phyloP scores from a whole-genome alignment of 2,888 invertebrate genomes.

The Ptilodon capucinus region DNA sequence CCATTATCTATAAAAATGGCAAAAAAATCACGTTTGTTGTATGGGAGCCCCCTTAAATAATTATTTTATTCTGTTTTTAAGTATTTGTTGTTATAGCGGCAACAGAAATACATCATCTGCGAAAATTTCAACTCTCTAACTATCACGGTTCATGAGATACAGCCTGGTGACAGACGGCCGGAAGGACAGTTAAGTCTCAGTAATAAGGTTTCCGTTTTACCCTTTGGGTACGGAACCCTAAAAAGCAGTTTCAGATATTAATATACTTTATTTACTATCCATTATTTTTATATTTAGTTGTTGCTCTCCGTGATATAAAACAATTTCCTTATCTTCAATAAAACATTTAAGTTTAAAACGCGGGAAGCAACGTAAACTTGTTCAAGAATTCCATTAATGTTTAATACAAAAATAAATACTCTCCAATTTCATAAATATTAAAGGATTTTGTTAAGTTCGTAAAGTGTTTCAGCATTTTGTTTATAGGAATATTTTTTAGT shows the following conservation, averaged over 20 bases:
- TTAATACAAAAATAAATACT: not conserved
- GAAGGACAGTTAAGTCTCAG: too few relatives aligned
- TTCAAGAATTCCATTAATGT: not conserved
- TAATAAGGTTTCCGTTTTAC: too few relatives aligned
- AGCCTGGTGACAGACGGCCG: too few relatives aligned
- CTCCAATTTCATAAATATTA: not conserved
- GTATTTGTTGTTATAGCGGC: too few relatives aligned
- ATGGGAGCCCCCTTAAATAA: too few relatives aligned
- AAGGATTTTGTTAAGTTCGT: not conserved
- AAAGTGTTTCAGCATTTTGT: not conserved
- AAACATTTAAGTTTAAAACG: not conserved
- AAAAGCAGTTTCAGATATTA: not conserved
- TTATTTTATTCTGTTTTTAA: too few relatives aligned
- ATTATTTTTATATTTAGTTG: not conserved
- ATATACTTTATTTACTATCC: not conserved
- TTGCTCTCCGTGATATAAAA: not conserved
- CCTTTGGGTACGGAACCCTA: too few relatives aligned
- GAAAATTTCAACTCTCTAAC: too few relatives aligned
- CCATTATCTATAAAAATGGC: too few relatives aligned
- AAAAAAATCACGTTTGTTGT: too few relatives aligned
- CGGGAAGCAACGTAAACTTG: not conserved
- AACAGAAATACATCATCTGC: too few relatives aligned
- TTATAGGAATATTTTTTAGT: not conserved
- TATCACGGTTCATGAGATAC: too few relatives aligned
- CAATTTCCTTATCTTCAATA: not conserved